Base-by-base conservation (phyloP, 2,113 vertebrate species). In the Oreochromis spilurus region DNA sequence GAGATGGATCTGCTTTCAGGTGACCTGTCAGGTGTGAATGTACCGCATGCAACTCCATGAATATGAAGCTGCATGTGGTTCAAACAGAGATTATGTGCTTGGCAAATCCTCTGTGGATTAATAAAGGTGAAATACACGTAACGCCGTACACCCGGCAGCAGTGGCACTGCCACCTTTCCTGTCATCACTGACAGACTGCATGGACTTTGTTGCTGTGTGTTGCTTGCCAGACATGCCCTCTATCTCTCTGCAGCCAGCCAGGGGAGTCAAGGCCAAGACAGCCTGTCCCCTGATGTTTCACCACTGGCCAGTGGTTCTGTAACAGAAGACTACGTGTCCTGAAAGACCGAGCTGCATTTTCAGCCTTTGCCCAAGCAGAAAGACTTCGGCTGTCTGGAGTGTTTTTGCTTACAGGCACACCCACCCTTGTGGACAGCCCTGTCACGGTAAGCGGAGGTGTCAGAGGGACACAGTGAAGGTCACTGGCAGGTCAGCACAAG, bases 101-200 rank as follows among this genome's bases (percentile, higher is more conserved):
- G 62, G 84, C 53, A 83, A 88, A 88, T 53, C 81, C 36, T 48
- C 21, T 29, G 54, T 80, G 67, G 84, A 83, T 81, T 65, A 81
- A 85, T 75, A 82, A 91, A 90, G 79, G 88, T 87, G 84, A 88
- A 85, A 87, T n/a, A 86, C 38, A 84, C 54, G 60, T 79, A 75
- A 82, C 4, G n/a, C 52, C 5, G 40, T 57, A 82, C 60, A 86
- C 58, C 72, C 29, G 4, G 19, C 77, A 62, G 55, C 19, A 21
- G 26, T 11, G 19, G 55, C 48, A 26, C 65, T 45, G 19, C 80
- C 55, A 65, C 88, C 79, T 88, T 83, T 83, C 45, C 85, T 72
- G 82, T 89, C 82, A 58, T 80, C 79, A 13, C 53, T n/a, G 26
- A 78, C 79, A 65, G 79, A 16, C 55, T 67, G 83, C 21, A 48